A percentile compares a stretch with the other conserved stretches of the same genome.
These are phyloP conservation scores for Pseudonaja textilis DNA, from an alignment of 2,113 vertebrate species.

Conservation along the genomic window DNA sequence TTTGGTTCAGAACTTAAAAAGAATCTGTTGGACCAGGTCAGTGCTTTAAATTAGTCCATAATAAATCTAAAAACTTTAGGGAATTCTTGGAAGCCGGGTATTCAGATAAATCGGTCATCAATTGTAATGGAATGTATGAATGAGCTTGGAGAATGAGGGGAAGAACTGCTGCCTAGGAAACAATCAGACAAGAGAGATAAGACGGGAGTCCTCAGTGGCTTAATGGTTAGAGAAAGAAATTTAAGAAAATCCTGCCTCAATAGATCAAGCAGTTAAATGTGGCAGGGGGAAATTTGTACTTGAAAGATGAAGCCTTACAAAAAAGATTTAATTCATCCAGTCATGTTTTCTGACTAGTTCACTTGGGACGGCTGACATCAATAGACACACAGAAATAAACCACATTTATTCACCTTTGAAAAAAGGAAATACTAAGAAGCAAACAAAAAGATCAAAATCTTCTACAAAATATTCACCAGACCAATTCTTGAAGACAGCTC, in stretches of 20 bases:
- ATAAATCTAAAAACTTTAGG: not conserved
- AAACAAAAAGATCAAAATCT: too few relatives aligned
- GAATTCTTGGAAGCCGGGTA: not conserved
- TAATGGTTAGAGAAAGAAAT: not conserved
- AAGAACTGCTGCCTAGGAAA: not conserved
- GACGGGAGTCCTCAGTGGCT: not conserved
- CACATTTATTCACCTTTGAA: not conserved
- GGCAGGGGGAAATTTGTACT: not conserved
- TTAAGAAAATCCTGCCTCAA: not conserved
- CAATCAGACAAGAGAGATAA: not conserved
- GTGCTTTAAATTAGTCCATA: not conserved
- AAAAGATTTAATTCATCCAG: not conserved
- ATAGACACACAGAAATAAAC: not conserved
- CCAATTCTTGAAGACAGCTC: too few relatives aligned
- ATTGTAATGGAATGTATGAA: not conserved
- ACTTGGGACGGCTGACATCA: not conserved
- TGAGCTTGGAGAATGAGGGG: not conserved
- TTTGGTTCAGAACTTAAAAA: not conserved
- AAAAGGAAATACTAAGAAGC: not conserved
- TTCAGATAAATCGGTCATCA: not conserved
- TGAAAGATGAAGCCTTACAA: not conserved
- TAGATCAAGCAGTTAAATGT: not conserved
- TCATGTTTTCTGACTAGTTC: not conserved
- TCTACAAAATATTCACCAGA: too few relatives aligned
- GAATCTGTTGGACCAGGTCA: not conserved